These are phyloP conservation scores for Eumacrocentrus americanus DNA, from an alignment of 2,888 invertebrate species.

Conservation along the genomic window DNA sequence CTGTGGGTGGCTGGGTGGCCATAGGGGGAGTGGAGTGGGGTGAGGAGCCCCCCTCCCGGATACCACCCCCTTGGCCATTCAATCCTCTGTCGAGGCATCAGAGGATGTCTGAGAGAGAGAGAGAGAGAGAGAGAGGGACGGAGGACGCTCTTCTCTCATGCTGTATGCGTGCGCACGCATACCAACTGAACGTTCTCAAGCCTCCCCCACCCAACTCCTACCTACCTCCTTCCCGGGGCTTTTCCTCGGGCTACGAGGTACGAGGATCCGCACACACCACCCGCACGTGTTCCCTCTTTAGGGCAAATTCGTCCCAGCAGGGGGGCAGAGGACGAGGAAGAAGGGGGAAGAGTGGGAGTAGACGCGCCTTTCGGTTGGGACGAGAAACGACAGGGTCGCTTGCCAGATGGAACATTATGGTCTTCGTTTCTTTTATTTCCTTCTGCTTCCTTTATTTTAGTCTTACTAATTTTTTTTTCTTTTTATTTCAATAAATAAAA, in stretches of 20 bases:
- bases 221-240: background rate
- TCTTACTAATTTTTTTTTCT: conserved; percentile 2
- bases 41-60: conserved; percentile 46
- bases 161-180: conserved; percentile 17
- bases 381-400: background rate
- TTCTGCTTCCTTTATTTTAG: background rate
- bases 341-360: conserved; percentile 1
- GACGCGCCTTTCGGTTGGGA: background rate
- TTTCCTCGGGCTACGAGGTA: conserved; percentile 4
- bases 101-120: conserved; percentile 29
- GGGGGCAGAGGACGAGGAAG: conserved; percentile 15
- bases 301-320: conserved; percentile 10
- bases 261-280: conserved; percentile 5
- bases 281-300: conserved; percentile 25
- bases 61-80: conserved; percentile 53
- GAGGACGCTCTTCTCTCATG: background rate
- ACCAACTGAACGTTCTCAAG: background rate
- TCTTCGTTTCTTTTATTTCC: background rate
- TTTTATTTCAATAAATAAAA: background rate
- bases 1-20: conserved; percentile 49
- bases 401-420: conserved; percentile 5
- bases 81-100: conserved; percentile 36
- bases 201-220: background rate
- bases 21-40: conserved; percentile 55
- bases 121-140: conserved; percentile 7